Base-by-base conservation (phyloP, 1,140 invertebrate genomes). In the Mercenaria mercenaria region DNA sequence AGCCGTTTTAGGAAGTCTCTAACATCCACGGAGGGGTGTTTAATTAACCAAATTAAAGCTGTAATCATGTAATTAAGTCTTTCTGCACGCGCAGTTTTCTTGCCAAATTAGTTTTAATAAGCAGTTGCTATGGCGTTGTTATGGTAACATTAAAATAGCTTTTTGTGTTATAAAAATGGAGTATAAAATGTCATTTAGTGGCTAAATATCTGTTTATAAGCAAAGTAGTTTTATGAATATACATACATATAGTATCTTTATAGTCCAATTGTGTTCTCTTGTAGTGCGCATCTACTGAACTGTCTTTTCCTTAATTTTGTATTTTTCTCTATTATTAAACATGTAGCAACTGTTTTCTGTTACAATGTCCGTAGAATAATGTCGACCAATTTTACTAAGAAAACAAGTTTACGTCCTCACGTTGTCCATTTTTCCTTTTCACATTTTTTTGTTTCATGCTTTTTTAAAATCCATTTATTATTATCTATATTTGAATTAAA, bases 41-140 rank as follows among this genome's bases (percentile, higher is more conserved):
- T 72, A 72, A 72, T 72, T 72, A 72, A 72, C 37, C 67, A 72
- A 72, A 72, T 72, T 72, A 72, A 72, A 34, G 34, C 10, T 26
- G 13, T 39, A 39, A 39, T 20, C 67, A 72, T 37, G 67, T 72
- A 39, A 72, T 72, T 72, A 39, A 37, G 34, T 72, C 67, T 39
- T 67, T 41, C 8, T 37, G n/a, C 67, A 37, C 29, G 37, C 34
- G 67, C 34, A 72, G 67, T 41, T 39, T 72, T n/a, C 29, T 29
- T 39, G 67, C 67, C 67, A 72, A 72, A 72, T 72, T 72, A 72
- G 67, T 41, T 72, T 47, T 72, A 72, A 72, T 72, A 39, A 72
- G 67, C 67, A 39, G 67, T 72, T 72, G 67, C 34, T 39, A 72
- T 39, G 67, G 67, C 67, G 67, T 72, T 72, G 67, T 41, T 37